Conservation (phyloP, 2,113 vertebrate species). For the Pungitius pungitius region DNA sequence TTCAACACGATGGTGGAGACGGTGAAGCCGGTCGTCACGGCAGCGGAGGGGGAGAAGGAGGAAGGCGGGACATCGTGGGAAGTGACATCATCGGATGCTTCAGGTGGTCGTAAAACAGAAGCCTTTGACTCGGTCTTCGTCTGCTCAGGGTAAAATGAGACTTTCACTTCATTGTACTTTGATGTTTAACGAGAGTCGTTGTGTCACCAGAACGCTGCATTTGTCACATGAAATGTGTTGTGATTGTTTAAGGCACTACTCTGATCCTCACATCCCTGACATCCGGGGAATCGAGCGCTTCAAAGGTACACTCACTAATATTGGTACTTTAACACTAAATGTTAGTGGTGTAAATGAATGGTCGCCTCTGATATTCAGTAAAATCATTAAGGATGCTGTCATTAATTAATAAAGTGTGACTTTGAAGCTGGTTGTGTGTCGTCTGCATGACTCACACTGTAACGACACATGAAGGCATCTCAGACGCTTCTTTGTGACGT, state of each 20-base stretch:
- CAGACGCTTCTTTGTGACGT: no score
- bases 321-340: no score
- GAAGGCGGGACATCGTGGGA: constrained; percentile 65
- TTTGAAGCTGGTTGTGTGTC: no score
- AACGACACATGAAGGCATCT: no score
- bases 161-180: not conserved
- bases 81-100: constrained; percentile 66
- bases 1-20: constrained; percentile 72
- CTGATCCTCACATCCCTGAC: constrained; percentile 78
- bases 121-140: constrained; percentile 76
- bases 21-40: constrained; percentile 62
- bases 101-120: constrained; percentile 59
- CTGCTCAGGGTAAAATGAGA: constrained; percentile 73
- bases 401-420: no score
- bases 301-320: constrained; percentile 70
- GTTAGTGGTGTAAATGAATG: no score
- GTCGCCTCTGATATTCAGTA: no score
- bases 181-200: not conserved
- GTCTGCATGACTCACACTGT: no score
- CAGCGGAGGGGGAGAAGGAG: not conserved
- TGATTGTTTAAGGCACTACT: constrained; percentile 79
- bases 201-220: not conserved
- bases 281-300: constrained; percentile 82
- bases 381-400: no score
- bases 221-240: not conserved